Evolutionary conservation across 2,888 invertebrate genomes (phyloP).

Genomic region (Macaria liturata): DNA sequence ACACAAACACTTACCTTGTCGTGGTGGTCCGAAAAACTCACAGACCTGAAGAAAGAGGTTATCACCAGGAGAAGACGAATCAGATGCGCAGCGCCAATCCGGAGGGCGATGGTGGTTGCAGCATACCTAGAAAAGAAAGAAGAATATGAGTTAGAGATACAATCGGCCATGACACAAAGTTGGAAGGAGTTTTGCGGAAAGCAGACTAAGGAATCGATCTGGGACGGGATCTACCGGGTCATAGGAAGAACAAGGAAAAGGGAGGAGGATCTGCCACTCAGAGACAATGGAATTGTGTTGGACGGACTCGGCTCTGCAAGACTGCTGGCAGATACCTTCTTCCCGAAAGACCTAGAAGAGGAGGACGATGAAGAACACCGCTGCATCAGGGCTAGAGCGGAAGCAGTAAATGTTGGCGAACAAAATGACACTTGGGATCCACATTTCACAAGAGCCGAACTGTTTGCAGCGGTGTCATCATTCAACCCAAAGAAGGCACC

Average conservation of each 20-base stretch:
- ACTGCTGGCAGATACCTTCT: too few relatives aligned
- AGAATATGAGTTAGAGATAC: slow-evolving; percentile 1
- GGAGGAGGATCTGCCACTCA: too few relatives aligned
- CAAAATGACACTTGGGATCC: background rate
- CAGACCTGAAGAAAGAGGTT: too few relatives aligned
- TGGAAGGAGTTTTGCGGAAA: slow-evolving; percentile 28
- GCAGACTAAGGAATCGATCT: slow-evolving; percentile 25
- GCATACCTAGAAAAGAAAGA: slow-evolving; percentile 7
- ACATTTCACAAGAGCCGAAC: slow-evolving; percentile 1
- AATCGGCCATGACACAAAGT: background rate
- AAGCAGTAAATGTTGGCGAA: background rate
- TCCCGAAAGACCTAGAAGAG: too few relatives aligned
- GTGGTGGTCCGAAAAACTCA: slow-evolving; percentile 16
- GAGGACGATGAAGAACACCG: too few relatives aligned
- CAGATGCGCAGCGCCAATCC: slow-evolving; percentile 3
- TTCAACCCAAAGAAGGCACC: slow-evolving; percentile 22
- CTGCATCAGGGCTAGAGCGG: background rate
- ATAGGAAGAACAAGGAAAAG: too few relatives aligned
- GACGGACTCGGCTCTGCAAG: too few relatives aligned
- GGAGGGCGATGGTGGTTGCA: background rate
- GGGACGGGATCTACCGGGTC: too few relatives aligned
- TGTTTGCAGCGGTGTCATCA: background rate
- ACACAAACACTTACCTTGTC: slow-evolving; percentile 6
- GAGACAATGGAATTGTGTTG: too few relatives aligned
- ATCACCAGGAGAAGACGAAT: slow-evolving; percentile 12